Base-by-base conservation (phyloP, 2,888 invertebrate genomes). In the Sminthurides aquaticus region DNA sequence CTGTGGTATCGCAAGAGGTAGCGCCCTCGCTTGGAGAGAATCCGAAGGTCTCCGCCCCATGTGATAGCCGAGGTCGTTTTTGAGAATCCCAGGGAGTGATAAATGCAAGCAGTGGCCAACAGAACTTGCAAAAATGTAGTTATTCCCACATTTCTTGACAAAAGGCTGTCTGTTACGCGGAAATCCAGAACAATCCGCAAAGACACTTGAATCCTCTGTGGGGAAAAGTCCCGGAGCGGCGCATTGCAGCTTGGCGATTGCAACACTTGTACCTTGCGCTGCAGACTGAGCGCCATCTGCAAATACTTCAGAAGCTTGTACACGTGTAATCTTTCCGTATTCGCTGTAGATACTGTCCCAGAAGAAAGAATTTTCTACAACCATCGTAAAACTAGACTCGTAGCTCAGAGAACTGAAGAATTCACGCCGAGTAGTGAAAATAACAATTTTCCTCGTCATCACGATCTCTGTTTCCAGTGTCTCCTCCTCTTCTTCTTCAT, bases 61-160 rank as follows among this genome's bases (percentile, higher is more conserved):
- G 5, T 64, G 63, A 22, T 62, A 57, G 1, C 70, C 72, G 1
- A 70, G 57, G 49, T 71, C 71, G 2, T 52, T 28, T 20, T 52
- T 49, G 1, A 72, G 27, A n/a, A 72, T 48, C 2, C 64, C 57
- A 0, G 18, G 56, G 1, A 69, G 68, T 22, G 66, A 64, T 18
- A 57, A 29, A 22, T 67, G 69, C 2, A 69, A 55, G 27, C 72
- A 72, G 11, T 24, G 18, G 8, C 68, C 62, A 20, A 61, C 28
- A 8, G 59, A 52, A 34, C 49, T 56, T 34, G 56, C 67, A 55
- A 66, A 72, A 15, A 71, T 2, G 28, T 68, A 69, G 34, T 68
- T 64, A 1, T 20, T n/a, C 0, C 61, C 54, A 62, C 72, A 72
- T 29, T 59, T 29, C 24, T 62, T 49, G 1, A 69, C 1, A 2